Percentiles rank a stretch among this genome's conserved stretches.
These are phyloP conservation scores for Montipora capitata DNA, from an alignment of 92 coral and sea anemone species.

Conservation along the genomic window DNA sequence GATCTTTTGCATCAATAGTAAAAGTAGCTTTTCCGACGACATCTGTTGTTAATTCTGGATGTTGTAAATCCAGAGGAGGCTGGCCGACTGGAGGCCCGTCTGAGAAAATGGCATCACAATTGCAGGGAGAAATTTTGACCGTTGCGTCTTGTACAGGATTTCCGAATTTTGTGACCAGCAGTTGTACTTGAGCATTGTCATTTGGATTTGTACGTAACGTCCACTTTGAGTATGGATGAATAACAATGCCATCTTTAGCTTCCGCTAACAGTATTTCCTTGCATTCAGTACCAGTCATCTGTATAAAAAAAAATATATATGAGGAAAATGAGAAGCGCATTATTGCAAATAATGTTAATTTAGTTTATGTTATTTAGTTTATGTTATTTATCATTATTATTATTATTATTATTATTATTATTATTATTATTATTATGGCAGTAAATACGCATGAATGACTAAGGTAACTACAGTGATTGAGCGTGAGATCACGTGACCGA, in stretches of 20 bases:
- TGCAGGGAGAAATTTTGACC: constrained; percentile 33
- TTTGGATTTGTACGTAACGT: constrained; percentile 72
- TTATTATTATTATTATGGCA: no score
- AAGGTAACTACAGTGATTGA: no score
- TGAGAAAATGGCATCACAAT: constrained; percentile 11
- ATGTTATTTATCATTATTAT: no score
- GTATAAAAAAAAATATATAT: neutral
- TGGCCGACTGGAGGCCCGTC: constrained; percentile 12
- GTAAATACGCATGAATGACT: no score
- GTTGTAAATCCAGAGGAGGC: constrained; percentile 38
- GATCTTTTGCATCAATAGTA: constrained; percentile 61
- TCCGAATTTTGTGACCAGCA: constrained; percentile 84
- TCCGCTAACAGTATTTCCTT: constrained; percentile 74
- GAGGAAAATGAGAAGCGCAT: no score
- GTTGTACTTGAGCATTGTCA: constrained; percentile 46
- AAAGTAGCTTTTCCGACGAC: constrained; percentile 65
- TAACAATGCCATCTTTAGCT: constrained; percentile 74
- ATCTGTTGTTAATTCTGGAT: constrained; percentile 34
- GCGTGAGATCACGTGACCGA: no score
- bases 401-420: no score
- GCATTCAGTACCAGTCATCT: neutral
- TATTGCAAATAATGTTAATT: no score
- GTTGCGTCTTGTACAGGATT: constrained; percentile 39
- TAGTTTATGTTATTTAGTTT: no score
- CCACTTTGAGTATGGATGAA: constrained; percentile 77